These are phyloP conservation scores for Dynastes grantii DNA, from an alignment of 2,888 invertebrate genomes.

Conservation along the genomic window DNA sequence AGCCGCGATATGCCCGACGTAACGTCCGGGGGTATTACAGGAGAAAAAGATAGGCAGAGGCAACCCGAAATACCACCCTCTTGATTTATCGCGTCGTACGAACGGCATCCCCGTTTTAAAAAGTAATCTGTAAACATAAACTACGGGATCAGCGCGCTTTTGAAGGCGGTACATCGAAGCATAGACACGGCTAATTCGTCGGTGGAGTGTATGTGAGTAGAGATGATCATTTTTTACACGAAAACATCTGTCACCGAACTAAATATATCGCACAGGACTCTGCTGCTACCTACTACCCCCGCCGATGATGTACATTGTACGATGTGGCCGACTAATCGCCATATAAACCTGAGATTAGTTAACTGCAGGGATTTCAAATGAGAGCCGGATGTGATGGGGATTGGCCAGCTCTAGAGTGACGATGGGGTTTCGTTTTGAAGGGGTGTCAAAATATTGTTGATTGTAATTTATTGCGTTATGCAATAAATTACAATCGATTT, in stretches of 20 bases:
- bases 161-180: slow-evolving; percentile 8
- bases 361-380: slow-evolving; percentile 54
- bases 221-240: slow-evolving; percentile 62
- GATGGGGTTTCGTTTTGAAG: slow-evolving; percentile 60
- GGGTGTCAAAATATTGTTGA: slow-evolving; percentile 64
- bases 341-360: slow-evolving; percentile 57
- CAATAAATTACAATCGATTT: neutral
- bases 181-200: slow-evolving; percentile 2
- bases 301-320: slow-evolving; percentile 35
- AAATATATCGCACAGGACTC: neutral
- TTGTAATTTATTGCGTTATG: slow-evolving; percentile 54
- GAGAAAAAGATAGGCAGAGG: neutral
- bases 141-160: slow-evolving; percentile 14
- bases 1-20: slow-evolving; percentile 17
- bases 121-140: slow-evolving; percentile 51
- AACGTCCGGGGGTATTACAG: neutral
- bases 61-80: slow-evolving; percentile 43
- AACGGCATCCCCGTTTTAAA: slow-evolving; percentile 38
- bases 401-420: neutral
- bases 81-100: slow-evolving; percentile 44
- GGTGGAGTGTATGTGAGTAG: neutral
- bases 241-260: slow-evolving; percentile 65
- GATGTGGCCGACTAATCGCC: slow-evolving; percentile 54
- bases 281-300: slow-evolving; percentile 32
- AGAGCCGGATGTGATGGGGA: neutral